phyloP scores from a whole-genome alignment of 2,113 vertebrate species.

The Brevimyrus niger region DNA sequence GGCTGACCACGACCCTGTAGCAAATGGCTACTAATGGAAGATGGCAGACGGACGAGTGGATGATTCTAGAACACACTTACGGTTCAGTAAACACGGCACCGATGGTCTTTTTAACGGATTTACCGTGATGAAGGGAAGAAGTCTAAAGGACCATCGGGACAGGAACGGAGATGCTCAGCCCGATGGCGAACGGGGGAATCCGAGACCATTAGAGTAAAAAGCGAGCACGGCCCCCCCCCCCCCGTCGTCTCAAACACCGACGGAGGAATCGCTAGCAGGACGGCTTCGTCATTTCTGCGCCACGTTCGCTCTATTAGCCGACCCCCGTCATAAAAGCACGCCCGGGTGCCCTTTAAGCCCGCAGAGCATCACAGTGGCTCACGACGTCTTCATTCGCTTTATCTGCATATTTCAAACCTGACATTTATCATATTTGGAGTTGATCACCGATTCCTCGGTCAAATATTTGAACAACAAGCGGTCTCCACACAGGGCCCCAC shows the following conservation, averaged over 20 bases:
- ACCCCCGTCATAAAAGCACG: background rate
- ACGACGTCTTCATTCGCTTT: background rate
- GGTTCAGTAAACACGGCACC: background rate
- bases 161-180: background rate
- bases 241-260: background rate
- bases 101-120: background rate
- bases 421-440: constrained; percentile 1
- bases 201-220: background rate
- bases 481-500: background rate
- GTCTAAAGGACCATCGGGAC: background rate
- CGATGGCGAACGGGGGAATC: background rate
- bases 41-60: background rate
- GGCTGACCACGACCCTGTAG: background rate
- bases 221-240: background rate
- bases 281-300: background rate
- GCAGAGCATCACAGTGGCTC: background rate
- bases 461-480: constrained; percentile 1
- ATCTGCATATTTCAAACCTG: constrained; percentile 1
- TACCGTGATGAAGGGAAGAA: background rate
- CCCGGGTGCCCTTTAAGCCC: background rate
- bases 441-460: background rate
- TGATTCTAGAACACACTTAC: background rate
- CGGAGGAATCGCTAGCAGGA: background rate
- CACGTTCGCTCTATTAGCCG: background rate
- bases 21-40: background rate